Conservation (phyloP, 37 sponge, comb jelly and placozoan species). For the Agelas oroides region DNA sequence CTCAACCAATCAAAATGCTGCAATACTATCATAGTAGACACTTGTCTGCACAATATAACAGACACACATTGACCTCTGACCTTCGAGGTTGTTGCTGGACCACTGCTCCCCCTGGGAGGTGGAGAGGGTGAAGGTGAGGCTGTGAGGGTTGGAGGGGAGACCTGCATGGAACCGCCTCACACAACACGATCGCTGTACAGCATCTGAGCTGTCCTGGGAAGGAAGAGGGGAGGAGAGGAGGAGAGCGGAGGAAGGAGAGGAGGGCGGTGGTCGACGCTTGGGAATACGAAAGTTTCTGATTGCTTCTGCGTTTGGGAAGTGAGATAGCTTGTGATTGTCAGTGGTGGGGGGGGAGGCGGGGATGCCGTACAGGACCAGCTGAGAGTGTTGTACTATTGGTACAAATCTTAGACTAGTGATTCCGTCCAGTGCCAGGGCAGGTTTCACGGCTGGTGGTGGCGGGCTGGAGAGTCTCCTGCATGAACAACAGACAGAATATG, state of each 20-base stretch:
- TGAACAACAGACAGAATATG: too few relatives aligned
- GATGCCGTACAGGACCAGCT: too few relatives aligned
- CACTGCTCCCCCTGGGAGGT: conserved; percentile 25
- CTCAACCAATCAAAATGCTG: too few relatives aligned
- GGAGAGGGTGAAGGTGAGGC: conserved; percentile 19
- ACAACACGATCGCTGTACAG: conserved; percentile 4
- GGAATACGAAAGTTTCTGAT: conserved; percentile 50
- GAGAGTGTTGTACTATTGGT: not conserved
- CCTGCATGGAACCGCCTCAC: not conserved
- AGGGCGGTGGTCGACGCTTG: not conserved
- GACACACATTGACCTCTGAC: not conserved
- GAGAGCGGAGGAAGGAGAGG: not conserved
- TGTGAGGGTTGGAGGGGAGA: not conserved
- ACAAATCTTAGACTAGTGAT: not conserved
- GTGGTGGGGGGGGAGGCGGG: too few relatives aligned
- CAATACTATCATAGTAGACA: too few relatives aligned
- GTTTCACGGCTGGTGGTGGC: not conserved
- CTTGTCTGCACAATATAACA: not conserved
- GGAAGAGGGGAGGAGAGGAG: not conserved
- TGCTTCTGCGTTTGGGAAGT: conserved; percentile 27
- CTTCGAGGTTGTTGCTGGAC: conserved; percentile 27
- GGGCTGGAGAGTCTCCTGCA: too few relatives aligned
- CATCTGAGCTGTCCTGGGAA: conserved; percentile 17
- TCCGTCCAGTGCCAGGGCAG: not conserved
- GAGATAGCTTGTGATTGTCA: not conserved